Base-by-base conservation (phyloP, 2,113 vertebrate genomes). In the Lichenostomus cassidix region DNA sequence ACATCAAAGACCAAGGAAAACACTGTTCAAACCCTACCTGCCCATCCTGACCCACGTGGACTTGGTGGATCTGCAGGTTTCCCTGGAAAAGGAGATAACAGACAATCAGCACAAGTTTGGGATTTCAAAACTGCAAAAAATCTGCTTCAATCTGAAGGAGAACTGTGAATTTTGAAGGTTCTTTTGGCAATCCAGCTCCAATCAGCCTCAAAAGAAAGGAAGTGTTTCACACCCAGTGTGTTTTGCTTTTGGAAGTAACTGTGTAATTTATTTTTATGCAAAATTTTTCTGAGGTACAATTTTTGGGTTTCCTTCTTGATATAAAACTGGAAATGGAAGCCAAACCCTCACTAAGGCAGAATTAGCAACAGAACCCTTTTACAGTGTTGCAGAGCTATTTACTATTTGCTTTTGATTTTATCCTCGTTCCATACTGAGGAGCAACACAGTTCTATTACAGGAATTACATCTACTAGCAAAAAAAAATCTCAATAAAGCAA, bases 1-100 rank as follows among this genome's bases (percentile, higher is more conserved):
- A 9, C 31, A 4, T 15, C 16, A 55, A 47, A 64, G 8, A 12
- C 1, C 58, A 31, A 49, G 68, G n/a, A 13, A 75, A 89, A 41
- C 0, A 3, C 23, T 21, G 27, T 6, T 68, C 6, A 35, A 85
- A 39, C 0, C 25, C 98, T 98, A 99, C 99, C 99, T 99, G 99
- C 63, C 99, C 99, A 7, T 99, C 99, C 87, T 99, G 99, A 16
- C 99, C 98, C 73, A 99, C 99, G 1, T 99, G 99, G 21, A 99
- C 99, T 86, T 99, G 99, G 96, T 99, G 99, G 64, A 99, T 99
- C 98, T 99, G 99, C 47, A 99, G 98, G 90, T 99, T 99, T 60
- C 99, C 99, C 99, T 99, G 97, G 37, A 97, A 94, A 95, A 70
- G 27, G 53, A 96, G 89, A 95, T 11, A 76, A 37, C 52, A 31